These are phyloP conservation scores for Digitonthophagus gazella DNA, from an alignment of 2,888 invertebrate species.

Conservation along the genomic window DNA sequence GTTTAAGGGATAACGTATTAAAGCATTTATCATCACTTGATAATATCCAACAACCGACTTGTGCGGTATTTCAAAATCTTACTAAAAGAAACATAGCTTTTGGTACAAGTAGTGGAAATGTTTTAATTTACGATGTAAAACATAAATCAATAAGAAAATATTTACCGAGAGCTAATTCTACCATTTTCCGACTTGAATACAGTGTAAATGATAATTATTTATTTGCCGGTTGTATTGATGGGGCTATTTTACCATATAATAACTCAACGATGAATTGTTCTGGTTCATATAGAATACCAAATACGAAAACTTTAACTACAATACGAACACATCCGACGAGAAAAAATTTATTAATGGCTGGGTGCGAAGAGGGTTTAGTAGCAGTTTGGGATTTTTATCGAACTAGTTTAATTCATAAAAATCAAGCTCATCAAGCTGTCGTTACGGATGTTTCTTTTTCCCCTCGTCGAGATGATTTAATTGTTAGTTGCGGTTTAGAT, in stretches of 20 bases:
- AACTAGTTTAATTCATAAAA: constrained; percentile 39
- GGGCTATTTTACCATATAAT: constrained; percentile 44
- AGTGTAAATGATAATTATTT: constrained; percentile 46
- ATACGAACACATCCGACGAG: constrained; percentile 43
- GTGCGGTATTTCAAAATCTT: constrained; percentile 45
- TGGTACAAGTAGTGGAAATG: constrained; percentile 44
- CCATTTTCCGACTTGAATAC: constrained; percentile 42
- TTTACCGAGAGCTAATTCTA: constrained; percentile 39
- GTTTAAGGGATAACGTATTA: constrained; percentile 41
- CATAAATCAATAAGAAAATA: constrained; percentile 40
- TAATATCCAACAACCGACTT: constrained; percentile 45
- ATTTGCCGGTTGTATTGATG: constrained; percentile 44
- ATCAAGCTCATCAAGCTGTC: constrained; percentile 55
- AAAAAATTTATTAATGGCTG: constrained; percentile 43
- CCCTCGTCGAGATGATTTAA: constrained; percentile 56
- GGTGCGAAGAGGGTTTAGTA: constrained; percentile 47
- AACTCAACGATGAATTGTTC: constrained; percentile 41
- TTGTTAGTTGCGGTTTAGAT: constrained; percentile 59
- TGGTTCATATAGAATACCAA: constrained; percentile 42
- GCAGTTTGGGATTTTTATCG: constrained; percentile 48
- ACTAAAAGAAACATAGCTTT: constrained; percentile 44
- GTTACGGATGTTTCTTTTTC: constrained; percentile 60
- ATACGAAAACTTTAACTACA: constrained; percentile 42
- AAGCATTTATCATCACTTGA: constrained; percentile 44
- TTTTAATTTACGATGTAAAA: constrained; percentile 48